Evolutionary conservation across 1,140 invertebrate species (phyloP).

Genomic region (Drosophila suzukii): DNA sequence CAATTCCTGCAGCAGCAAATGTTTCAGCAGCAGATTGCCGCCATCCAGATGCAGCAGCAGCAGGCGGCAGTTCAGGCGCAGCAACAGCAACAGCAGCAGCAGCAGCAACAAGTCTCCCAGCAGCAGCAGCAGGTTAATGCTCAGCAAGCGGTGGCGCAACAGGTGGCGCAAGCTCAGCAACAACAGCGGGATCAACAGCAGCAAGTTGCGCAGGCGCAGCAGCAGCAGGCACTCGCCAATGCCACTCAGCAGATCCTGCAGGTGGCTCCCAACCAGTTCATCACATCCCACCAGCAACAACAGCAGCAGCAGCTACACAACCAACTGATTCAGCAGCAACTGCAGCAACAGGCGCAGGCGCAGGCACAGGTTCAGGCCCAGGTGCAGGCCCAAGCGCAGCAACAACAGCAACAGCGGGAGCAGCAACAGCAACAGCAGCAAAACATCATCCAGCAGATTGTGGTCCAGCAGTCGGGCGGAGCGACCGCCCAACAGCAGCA

Average conservation of each 20-base stretch:
- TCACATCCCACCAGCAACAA: constrained; percentile 69
- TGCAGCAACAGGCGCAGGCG: constrained; percentile 71
- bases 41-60: constrained; percentile 71
- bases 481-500: constrained; percentile 51
- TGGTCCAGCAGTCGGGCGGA: constrained; percentile 59
- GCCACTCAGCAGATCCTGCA: constrained; percentile 83
- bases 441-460: constrained; percentile 78
- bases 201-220: constrained; percentile 78
- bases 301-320: constrained; percentile 70
- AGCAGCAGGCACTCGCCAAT: constrained; percentile 61
- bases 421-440: constrained; percentile 51
- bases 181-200: constrained; percentile 84
- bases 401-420: constrained; percentile 78
- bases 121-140: constrained; percentile 57
- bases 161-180: constrained; percentile 80
- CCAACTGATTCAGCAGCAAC: constrained; percentile 81
- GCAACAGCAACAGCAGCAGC: constrained; percentile 67
- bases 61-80: constrained; percentile 66
- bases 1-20: constrained; percentile 72
- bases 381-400: constrained; percentile 56
- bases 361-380: constrained; percentile 48
- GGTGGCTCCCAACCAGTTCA: constrained; percentile 82
- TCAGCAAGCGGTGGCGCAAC: constrained; percentile 53
- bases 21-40: constrained; percentile 74
- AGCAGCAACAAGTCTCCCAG: constrained; percentile 66